These are phyloP conservation scores for Stomorhina lunata DNA, from an alignment of 2,888 invertebrate genomes.

Conservation along the genomic window DNA sequence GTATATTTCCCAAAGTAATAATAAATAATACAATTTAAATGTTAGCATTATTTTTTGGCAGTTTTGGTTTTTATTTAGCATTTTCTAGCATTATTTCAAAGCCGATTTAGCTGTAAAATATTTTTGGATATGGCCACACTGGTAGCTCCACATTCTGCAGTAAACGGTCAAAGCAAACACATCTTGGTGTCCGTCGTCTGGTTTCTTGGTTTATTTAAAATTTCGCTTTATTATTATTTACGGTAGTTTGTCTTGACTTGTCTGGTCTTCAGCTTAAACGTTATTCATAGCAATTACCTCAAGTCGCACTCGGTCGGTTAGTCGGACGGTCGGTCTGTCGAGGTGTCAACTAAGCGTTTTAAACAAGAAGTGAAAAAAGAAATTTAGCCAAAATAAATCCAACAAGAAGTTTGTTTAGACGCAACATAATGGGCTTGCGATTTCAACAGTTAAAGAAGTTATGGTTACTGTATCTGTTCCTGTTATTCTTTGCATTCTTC, in stretches of 20 bases:
- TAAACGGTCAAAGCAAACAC: constrained; percentile 56
- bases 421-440: constrained; percentile 75
- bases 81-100: too few relatives aligned
- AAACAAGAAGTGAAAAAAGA: constrained; percentile 23
- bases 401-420: constrained; percentile 48
- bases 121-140: too few relatives aligned
- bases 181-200: background rate
- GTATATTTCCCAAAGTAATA: too few relatives aligned
- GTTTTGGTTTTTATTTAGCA: too few relatives aligned
- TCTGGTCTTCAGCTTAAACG: constrained; percentile 5
- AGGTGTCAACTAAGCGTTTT: constrained; percentile 4
- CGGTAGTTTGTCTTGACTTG: too few relatives aligned
- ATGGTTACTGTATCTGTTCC: constrained; percentile 78
- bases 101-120: too few relatives aligned
- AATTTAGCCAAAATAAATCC: constrained; percentile 46
- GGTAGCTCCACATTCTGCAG: constrained; percentile 39
- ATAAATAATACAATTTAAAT: too few relatives aligned
- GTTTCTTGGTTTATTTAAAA: background rate
- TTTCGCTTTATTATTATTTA: background rate
- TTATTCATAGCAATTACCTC: background rate
- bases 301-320: background rate
- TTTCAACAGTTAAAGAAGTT: constrained; percentile 78
- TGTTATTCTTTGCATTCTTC: constrained; percentile 79
- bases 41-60: too few relatives aligned
- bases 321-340: constrained; percentile 5